These are phyloP conservation scores for Pachypanchax playfairii DNA, from an alignment of 2,113 vertebrate species.

Conservation along the genomic window DNA sequence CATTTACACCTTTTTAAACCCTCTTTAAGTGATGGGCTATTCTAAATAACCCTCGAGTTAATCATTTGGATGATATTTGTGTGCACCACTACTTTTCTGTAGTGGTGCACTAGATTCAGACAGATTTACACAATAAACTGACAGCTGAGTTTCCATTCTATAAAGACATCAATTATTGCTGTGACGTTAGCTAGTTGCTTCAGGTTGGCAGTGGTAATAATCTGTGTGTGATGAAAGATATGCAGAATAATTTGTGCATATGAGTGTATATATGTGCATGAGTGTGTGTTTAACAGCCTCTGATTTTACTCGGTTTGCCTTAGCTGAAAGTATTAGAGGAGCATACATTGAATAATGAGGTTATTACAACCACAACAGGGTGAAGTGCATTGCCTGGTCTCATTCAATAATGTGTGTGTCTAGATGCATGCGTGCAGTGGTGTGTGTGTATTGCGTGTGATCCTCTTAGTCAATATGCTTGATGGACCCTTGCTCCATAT, in stretches of 20 bases:
- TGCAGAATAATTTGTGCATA: conserved; percentile 1
- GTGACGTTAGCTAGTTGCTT: neutral
- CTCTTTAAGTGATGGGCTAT: too few relatives aligned
- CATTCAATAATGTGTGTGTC: conserved; percentile 64
- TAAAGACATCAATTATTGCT: conserved; percentile 8
- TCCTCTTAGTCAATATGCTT: conserved; percentile 55
- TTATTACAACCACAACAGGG: conserved; percentile 67
- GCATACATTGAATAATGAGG: conserved; percentile 71
- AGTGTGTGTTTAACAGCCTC: conserved; percentile 43
- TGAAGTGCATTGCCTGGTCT: conserved; percentile 49
- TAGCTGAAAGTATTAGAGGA: conserved; percentile 53
- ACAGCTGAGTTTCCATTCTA: conserved; percentile 5
- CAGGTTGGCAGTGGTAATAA: neutral
- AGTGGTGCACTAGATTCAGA: neutral
- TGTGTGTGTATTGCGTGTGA: conserved; percentile 43
- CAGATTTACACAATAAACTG: neutral
- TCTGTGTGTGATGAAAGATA: neutral
- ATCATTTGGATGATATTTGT: neutral
- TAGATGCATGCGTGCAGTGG: conserved; percentile 18
- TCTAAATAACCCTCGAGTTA: too few relatives aligned
- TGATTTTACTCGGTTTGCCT: conserved; percentile 50
- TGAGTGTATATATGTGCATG: conserved; percentile 4
- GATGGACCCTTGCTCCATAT: conserved; percentile 58
- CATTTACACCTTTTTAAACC: too few relatives aligned
- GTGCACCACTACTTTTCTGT: neutral